A percentile compares a stretch with the other conserved stretches of the same genome.
phyloP scores from a whole-genome alignment of 2,888 invertebrate species.

The Arctia plantaginis region DNA sequence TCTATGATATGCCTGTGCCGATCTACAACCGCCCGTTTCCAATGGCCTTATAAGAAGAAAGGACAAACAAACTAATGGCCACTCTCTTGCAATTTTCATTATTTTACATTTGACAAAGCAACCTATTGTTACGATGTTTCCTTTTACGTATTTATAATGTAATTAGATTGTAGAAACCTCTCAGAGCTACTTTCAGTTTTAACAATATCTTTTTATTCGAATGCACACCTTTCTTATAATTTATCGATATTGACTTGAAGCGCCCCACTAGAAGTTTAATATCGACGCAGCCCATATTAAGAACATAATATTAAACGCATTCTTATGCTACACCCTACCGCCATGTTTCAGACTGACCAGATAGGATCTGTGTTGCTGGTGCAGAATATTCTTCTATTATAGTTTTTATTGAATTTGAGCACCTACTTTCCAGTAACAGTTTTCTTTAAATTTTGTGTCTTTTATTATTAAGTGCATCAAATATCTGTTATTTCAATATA shows the following conservation, averaged over 20 bases:
- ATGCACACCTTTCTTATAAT: neutral
- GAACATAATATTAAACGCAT: constrained; percentile 45
- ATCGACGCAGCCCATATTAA: constrained; percentile 23
- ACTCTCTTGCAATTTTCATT: no score
- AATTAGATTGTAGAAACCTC: no score
- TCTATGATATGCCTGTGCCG: no score
- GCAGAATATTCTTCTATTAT: neutral
- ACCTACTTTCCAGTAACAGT: neutral
- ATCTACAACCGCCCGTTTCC: no score
- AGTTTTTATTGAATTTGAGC: neutral
- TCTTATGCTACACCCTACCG: constrained; percentile 29
- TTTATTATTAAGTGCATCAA: neutral
- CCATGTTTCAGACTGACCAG: neutral
- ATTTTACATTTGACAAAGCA: no score
- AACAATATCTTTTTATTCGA: no score
- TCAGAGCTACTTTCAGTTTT: no score
- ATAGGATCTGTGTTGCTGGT: neutral
- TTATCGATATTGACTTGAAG: neutral
- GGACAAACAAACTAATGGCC: no score
- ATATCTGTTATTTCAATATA: neutral
- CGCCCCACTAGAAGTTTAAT: neutral
- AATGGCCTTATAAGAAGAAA: no score
- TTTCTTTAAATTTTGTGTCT: neutral
- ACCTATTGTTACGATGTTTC: no score
- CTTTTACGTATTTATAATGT: no score